These are phyloP conservation scores for Taeniopygia guttata DNA, from an alignment of 2,797 vertebrate species.

Conservation along the genomic window DNA sequence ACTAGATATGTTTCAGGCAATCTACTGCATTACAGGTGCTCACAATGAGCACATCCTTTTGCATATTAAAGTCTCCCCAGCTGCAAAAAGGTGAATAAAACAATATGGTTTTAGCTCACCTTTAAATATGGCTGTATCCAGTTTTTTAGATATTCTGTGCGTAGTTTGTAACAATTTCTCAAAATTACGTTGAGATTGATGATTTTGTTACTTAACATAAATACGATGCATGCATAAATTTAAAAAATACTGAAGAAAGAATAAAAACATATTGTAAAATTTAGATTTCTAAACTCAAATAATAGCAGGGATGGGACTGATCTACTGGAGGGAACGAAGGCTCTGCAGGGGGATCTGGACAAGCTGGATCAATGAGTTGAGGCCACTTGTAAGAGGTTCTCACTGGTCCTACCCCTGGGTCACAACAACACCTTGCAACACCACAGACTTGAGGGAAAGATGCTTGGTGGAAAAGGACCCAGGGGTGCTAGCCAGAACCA, in stretches of 20 bases:
- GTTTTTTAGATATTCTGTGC: not conserved
- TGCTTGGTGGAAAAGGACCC: fast-evolving
- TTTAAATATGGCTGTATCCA: not conserved
- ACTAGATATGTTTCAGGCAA: not conserved
- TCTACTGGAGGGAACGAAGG: not conserved
- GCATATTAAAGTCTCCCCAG: not conserved
- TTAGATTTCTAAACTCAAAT: not conserved
- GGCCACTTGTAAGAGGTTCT: not conserved
- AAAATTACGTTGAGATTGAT: not conserved
- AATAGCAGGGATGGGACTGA: not conserved
- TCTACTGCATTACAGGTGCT: not conserved
- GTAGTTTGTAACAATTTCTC: not conserved
- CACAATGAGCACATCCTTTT: not conserved
- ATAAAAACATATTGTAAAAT: not conserved
- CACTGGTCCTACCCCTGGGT: fast-evolving
- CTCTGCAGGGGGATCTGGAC: not conserved
- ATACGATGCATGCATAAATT: not conserved
- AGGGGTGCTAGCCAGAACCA: fast-evolving
- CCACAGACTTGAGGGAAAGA: not conserved
- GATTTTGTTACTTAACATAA: not conserved
- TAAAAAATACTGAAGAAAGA: not conserved
- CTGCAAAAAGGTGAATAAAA: not conserved
- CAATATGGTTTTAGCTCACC: not conserved
- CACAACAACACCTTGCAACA: fast-evolving
- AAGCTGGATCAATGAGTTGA: fast-evolving